These are phyloP conservation scores for Lordiphosa stackelbergi DNA, from an alignment of 1,140 invertebrate genomes.

Conservation along the genomic window DNA sequence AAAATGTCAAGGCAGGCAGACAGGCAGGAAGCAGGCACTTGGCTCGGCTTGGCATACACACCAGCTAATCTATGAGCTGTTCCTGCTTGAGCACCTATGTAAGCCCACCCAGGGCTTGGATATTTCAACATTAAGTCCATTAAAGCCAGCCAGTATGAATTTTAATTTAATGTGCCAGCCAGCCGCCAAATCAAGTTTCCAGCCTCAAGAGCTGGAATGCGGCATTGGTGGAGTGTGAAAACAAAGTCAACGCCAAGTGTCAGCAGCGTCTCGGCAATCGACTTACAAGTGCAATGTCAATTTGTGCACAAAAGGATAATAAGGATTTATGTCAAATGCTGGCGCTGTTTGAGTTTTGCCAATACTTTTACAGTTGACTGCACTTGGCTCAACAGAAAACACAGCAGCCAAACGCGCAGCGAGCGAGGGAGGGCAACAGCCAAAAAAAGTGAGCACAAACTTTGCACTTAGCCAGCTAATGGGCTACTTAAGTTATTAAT, in stretches of 20 bases:
- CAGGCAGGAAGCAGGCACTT: slow-evolving; percentile 25
- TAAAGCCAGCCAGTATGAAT: slow-evolving; percentile 67
- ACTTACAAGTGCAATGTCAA: slow-evolving; percentile 69
- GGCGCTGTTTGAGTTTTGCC: slow-evolving; percentile 62
- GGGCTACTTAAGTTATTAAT: slow-evolving; percentile 66
- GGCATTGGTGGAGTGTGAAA: not conserved
- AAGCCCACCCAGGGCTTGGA: slow-evolving; percentile 50
- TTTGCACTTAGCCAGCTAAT: slow-evolving; percentile 7
- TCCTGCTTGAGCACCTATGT: slow-evolving; percentile 29
- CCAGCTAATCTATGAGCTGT: slow-evolving; percentile 60
- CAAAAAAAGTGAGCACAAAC: slow-evolving; percentile 5
- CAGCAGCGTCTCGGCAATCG: slow-evolving; percentile 53
- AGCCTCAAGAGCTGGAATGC: slow-evolving; percentile 7
- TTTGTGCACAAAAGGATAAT: slow-evolving; percentile 68
- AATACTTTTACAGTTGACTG: slow-evolving; percentile 65
- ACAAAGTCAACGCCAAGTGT: slow-evolving; percentile 16
- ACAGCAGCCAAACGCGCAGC: slow-evolving; percentile 11
- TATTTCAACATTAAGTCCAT: slow-evolving; percentile 61
- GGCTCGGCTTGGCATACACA: slow-evolving; percentile 32
- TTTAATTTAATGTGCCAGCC: slow-evolving; percentile 42
- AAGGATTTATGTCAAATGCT: slow-evolving; percentile 70
- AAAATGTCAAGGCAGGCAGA: slow-evolving; percentile 8
- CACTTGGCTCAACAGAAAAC: slow-evolving; percentile 52
- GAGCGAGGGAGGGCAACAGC: not conserved
- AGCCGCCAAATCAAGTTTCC: too few species aligned